These are phyloP conservation scores for Bubalus kerabau DNA, from an alignment of 2,113 vertebrate genomes.

Conservation along the genomic window DNA sequence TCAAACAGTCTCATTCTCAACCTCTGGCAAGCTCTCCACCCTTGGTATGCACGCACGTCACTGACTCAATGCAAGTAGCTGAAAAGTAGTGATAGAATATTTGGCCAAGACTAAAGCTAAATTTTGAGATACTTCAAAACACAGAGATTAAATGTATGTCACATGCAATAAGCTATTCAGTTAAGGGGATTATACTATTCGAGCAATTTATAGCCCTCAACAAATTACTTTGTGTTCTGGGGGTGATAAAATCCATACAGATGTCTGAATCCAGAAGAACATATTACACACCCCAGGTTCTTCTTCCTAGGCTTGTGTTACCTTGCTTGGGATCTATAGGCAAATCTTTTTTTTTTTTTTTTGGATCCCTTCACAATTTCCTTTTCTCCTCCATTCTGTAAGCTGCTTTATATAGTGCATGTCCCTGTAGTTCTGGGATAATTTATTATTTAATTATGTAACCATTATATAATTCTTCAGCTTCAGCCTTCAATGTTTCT, in stretches of 20 bases:
- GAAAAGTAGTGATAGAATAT: neutral
- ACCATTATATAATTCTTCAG: constrained; percentile 64
- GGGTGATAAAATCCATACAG: neutral
- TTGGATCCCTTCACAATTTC: neutral
- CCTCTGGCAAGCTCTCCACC: neutral
- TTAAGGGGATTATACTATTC: constrained; percentile 17
- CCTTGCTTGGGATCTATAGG: neutral
- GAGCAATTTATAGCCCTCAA: constrained; percentile 9
- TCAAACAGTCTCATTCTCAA: neutral
- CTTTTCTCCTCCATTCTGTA: neutral
- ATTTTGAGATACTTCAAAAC: constrained; percentile 36
- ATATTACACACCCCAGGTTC: neutral
- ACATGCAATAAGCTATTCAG: neutral
- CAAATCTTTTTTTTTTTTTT: neutral
- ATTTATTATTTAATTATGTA: constrained; percentile 77
- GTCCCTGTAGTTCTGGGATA: constrained; percentile 52
- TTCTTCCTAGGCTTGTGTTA: neutral
- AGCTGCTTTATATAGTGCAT: constrained; percentile 35
- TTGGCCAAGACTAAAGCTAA: constrained; percentile 2
- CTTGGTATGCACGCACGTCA: fast-evolving
- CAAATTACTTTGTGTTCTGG: constrained; percentile 7
- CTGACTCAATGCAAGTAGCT: neutral
- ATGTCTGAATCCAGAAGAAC: neutral
- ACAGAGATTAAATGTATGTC: constrained; percentile 6
- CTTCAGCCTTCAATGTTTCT: constrained; percentile 55